Percentiles rank a stretch among this genome's conserved stretches.
phyloP scores from a whole-genome alignment of 2,888 invertebrate genomes.

The Tetranychus truncatus region DNA sequence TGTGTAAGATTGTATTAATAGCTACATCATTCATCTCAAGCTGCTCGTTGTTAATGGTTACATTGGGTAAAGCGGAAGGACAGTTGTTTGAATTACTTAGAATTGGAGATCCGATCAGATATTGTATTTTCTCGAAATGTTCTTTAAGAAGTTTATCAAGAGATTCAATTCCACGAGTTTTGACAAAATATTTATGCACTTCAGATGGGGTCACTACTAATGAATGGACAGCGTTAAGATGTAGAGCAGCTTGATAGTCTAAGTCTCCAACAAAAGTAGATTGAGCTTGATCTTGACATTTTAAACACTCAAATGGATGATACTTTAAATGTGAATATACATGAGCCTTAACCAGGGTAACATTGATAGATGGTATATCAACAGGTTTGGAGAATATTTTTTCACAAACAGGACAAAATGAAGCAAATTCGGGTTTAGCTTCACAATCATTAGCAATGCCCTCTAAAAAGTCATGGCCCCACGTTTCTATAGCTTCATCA shows the following conservation, averaged over 20 bases:
- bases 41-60: no score
- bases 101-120: background rate
- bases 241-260: background rate
- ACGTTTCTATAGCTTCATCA: background rate
- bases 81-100: no score
- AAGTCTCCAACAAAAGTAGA: background rate
- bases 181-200: background rate
- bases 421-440: background rate
- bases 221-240: background rate
- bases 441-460: background rate
- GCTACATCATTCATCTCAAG: no score
- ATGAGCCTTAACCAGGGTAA: background rate
- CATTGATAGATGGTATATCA: background rate
- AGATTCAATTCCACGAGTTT: constrained; percentile 2
- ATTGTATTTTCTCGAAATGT: background rate
- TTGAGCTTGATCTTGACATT: background rate
- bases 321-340: background rate
- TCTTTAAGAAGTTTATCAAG: background rate
- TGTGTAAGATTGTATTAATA: no score
- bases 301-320: background rate
- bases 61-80: no score
- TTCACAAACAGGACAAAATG: constrained; percentile 6
- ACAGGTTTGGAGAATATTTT: background rate
- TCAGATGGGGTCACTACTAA: background rate
- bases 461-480: background rate